Evolutionary conservation across 2,113 vertebrate genomes (phyloP).

Genomic region (Mesoclemmys tuberculata): DNA sequence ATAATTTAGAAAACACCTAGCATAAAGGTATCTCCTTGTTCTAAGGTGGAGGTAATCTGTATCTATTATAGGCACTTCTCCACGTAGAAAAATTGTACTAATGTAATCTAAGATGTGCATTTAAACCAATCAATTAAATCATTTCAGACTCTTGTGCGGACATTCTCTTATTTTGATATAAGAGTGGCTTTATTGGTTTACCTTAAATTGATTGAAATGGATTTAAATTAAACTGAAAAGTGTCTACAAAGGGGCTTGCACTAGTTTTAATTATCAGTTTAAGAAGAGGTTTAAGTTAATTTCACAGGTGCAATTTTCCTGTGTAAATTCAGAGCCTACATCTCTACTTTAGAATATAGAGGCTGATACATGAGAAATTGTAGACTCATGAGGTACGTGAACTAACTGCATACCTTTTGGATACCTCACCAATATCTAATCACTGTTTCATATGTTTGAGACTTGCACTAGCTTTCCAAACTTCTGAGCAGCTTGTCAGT

Average conservation of each 20-base stretch:
- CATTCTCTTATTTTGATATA: background rate
- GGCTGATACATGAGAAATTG: background rate
- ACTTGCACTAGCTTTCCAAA: background rate
- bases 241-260: background rate
- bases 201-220: background rate
- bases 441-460: background rate
- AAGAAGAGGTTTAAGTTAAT: background rate
- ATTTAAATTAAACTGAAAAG: background rate
- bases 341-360: background rate
- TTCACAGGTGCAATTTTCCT: background rate
- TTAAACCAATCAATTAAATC: background rate
- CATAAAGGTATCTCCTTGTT: background rate
- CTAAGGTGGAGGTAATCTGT: background rate
- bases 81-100: background rate
- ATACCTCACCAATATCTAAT: background rate
- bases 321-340: background rate
- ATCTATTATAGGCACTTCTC: background rate
- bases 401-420: background rate
- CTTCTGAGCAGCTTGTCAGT: background rate
- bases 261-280: rapidly evolving
- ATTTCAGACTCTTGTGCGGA: background rate
- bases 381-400: background rate
- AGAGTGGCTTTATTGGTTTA: background rate
- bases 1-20: background rate
- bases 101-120: background rate